These are phyloP conservation scores for Schizaphis graminum DNA, from an alignment of 2,888 invertebrate genomes.

Conservation along the genomic window DNA sequence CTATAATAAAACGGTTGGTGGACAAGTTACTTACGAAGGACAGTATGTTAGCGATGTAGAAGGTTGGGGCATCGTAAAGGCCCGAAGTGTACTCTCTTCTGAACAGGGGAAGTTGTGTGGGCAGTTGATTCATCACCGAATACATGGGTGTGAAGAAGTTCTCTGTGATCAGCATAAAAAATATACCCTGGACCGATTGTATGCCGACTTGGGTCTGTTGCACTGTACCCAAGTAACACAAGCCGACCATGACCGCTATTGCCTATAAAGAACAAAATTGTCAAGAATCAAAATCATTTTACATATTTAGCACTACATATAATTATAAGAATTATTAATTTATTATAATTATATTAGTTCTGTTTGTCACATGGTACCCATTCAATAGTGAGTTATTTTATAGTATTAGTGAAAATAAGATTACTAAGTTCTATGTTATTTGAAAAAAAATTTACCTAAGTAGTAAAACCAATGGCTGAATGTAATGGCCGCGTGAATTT, in stretches of 20 bases:
- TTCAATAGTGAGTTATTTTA: too few relatives aligned
- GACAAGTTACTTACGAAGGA: slow-evolving; percentile 79
- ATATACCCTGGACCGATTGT: slow-evolving; percentile 88
- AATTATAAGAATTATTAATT: neutral
- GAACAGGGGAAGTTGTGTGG: slow-evolving; percentile 84
- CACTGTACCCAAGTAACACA: slow-evolving; percentile 85
- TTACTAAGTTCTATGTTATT: neutral
- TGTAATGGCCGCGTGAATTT: too few relatives aligned
- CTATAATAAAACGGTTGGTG: neutral
- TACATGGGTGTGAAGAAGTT: slow-evolving; percentile 94
- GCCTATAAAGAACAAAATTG: slow-evolving; percentile 70
- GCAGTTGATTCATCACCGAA: slow-evolving; percentile 87
- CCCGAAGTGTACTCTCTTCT: slow-evolving; percentile 86
- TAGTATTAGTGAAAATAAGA: neutral
- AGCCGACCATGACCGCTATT: slow-evolving; percentile 82
- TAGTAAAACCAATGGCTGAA: neutral
- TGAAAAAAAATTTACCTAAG: neutral
- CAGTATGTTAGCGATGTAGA: slow-evolving; percentile 84
- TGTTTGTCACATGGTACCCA: too few relatives aligned
- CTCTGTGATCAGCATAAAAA: slow-evolving; percentile 90
- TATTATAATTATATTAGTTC: neutral
- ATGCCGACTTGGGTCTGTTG: slow-evolving; percentile 84
- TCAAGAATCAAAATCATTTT: neutral
- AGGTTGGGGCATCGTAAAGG: slow-evolving; percentile 83
- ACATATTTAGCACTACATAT: neutral